Conservation (phyloP, 1,140 invertebrate species). For the Chrysopa pallens region DNA sequence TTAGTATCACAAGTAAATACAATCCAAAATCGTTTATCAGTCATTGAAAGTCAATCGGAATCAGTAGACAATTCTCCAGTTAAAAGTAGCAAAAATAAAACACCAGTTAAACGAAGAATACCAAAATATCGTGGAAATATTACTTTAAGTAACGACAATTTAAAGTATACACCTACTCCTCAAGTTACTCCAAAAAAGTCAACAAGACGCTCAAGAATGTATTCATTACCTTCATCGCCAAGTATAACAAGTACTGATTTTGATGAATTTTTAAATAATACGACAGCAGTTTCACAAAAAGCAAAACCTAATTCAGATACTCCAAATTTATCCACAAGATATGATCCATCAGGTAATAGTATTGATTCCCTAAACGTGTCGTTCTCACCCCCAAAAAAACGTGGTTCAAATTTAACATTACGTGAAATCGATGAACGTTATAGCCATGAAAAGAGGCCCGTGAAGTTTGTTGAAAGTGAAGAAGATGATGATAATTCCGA, state of each 20-base stretch:
- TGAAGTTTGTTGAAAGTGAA: too few species aligned
- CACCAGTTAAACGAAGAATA: neutral
- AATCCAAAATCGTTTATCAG: conserved; percentile 33
- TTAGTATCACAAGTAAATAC: conserved; percentile 38
- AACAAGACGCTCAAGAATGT: conserved; percentile 11
- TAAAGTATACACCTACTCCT: conserved; percentile 9
- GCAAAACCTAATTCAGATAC: neutral
- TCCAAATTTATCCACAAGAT: neutral
- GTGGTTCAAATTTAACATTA: neutral
- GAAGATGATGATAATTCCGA: too few species aligned
- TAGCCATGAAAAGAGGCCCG: too few species aligned
- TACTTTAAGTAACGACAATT: neutral
- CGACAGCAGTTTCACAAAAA: neutral
- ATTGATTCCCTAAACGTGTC: neutral
- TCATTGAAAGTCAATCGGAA: conserved; percentile 22
- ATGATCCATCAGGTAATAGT: neutral
- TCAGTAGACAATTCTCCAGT: conserved; percentile 8
- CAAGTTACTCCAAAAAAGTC: conserved; percentile 20
- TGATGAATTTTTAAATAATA: neutral
- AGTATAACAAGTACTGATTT: conserved; percentile 2
- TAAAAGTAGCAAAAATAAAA: neutral
- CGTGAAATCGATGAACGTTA: neutral
- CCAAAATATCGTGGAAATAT: neutral
- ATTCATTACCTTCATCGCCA: conserved; percentile 15
- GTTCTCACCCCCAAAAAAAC: neutral